Conservation (phyloP, 1,140 invertebrate species). For the Calliphora vicina region DNA sequence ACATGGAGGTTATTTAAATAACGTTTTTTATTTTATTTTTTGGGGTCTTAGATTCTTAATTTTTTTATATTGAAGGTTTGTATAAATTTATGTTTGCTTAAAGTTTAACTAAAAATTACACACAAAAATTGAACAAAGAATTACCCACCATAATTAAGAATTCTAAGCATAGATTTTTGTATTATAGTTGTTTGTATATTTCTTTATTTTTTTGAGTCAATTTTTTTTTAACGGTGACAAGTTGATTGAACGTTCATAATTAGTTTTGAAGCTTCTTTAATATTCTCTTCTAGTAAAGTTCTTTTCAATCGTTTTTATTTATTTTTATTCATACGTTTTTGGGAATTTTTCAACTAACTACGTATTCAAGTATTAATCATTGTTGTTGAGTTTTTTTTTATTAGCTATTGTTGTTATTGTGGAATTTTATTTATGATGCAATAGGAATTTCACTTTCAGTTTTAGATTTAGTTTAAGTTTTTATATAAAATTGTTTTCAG, state of each 20-base stretch:
- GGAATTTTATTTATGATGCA: not conserved
- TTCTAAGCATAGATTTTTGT: not conserved
- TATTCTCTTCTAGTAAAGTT: not conserved
- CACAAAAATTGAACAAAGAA: not conserved
- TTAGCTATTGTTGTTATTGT: not conserved
- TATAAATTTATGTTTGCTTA: not conserved
- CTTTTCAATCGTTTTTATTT: not conserved
- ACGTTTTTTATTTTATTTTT: not conserved
- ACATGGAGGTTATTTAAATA: not conserved
- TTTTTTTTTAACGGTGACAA: not conserved
- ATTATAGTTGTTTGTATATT: not conserved
- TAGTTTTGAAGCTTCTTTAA: not conserved
- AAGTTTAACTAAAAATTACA: not conserved
- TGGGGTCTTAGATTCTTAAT: not conserved
- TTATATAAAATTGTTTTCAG: no score
- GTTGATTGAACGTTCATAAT: not conserved
- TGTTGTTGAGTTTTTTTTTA: not conserved
- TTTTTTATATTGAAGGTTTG: not conserved
- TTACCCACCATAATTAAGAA: not conserved
- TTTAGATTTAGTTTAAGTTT: not conserved
- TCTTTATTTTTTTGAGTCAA: not conserved
- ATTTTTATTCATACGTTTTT: not conserved
- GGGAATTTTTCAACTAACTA: not conserved
- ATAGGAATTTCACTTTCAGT: slow-evolving; percentile 3
- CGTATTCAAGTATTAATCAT: not conserved